Evolutionary conservation across 1,140 invertebrate genomes (phyloP), one percentile per base, ranked within the genome.

Genomic region (Anthonomus grandis): DNA sequence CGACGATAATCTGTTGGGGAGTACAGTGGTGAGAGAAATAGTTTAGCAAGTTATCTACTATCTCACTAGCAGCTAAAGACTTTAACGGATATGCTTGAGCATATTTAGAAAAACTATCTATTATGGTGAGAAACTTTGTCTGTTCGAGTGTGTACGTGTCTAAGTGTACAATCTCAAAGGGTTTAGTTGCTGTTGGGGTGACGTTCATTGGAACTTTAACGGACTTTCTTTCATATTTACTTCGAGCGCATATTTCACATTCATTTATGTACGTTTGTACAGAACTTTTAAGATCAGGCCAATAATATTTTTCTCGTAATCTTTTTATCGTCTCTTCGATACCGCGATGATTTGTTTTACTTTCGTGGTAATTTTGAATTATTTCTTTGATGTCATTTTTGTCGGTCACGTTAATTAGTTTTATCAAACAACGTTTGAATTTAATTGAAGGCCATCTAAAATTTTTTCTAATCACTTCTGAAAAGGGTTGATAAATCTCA

Each of bases 31-130:
- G n/a, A n/a, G n/a, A n/a, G 57, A 23, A 50, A 53, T 48, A 48
- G 47, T 42, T 42, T n/a, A n/a, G 41, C 36, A 65, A 64, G 27
- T 23, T 63, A 60, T 38, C 47, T 19, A 63, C 44, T 45, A 64
- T 34, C 10, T 44, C 37, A 37, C 60, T 51, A 34, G 3, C 15
- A n/a, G 48, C 54, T 18, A 42, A 46, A 3, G 55, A 24, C 0
- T 55, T 54, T 36, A 34, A 37, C 13, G 12, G 10, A 21, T 49
- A 52, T 17, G 63, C 63, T 59, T 62, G 59, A 38, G 27, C 59
- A 36, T 36, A 44, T 57, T 60, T 60, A 4, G 52, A 47, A n/a
- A 47, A 47, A 27, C 31, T 31, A 44, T 44, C 41, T 5, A 44
- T 5, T 10, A 48, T 12, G 6, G 45, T 25, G 10, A 48, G 18